phyloP scores from a whole-genome alignment of 1,140 invertebrate genomes.

The Bombus waltoni region DNA sequence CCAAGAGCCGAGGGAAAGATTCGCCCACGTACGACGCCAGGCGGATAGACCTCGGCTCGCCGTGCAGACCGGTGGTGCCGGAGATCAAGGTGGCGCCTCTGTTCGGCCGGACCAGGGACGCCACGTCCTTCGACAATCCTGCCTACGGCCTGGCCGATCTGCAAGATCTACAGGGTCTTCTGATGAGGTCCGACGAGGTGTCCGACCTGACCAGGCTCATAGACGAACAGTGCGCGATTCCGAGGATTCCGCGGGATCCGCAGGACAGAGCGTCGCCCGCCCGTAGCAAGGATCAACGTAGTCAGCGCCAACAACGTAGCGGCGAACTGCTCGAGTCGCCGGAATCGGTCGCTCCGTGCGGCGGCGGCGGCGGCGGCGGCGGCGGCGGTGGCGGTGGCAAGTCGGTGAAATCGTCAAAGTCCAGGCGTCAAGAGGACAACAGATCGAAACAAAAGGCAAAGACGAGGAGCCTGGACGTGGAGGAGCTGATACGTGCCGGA shows the following conservation, averaged over 20 bases:
- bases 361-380: not conserved
- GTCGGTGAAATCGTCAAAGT: conserved; percentile 8
- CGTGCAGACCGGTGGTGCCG: conserved; percentile 70
- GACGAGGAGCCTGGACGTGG: conserved; percentile 61
- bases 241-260: conserved; percentile 26
- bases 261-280: conserved; percentile 25
- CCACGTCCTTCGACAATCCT: conserved; percentile 80
- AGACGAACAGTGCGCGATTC: conserved; percentile 68
- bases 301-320: not conserved
- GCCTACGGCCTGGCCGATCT: conserved; percentile 78
- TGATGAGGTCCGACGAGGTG: conserved; percentile 77
- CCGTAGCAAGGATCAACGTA: conserved; percentile 47
- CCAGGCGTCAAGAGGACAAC: conserved; percentile 53
- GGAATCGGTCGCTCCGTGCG: no score
- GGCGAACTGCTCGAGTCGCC: not conserved
- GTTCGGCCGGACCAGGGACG: conserved; percentile 60
- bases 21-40: conserved; percentile 75
- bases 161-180: conserved; percentile 73
- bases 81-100: conserved; percentile 72
- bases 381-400: conserved; percentile 4
- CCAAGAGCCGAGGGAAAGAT: conserved; percentile 60
- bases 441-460: conserved; percentile 51
- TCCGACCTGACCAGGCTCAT: conserved; percentile 76
- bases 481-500: conserved; percentile 76
- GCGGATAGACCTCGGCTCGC: conserved; percentile 78